Conservation (phyloP, 2,888 invertebrate species). For the Sceliomorpha sp. region DNA sequence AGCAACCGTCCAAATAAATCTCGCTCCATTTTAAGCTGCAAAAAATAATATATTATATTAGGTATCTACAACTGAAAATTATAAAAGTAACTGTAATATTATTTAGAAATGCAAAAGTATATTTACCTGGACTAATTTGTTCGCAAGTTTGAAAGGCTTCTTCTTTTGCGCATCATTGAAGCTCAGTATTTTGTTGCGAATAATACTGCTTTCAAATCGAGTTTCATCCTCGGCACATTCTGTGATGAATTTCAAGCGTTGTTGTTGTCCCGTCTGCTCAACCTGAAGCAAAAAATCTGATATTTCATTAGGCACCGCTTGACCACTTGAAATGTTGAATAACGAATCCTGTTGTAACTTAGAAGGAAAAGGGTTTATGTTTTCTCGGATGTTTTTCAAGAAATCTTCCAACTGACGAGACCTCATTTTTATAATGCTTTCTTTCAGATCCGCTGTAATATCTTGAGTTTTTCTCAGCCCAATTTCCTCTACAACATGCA, state of each 20-base stretch:
- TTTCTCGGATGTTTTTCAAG: conserved; percentile 29
- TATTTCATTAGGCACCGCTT: conserved; percentile 18
- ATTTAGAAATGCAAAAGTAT: neutral
- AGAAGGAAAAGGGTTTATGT: conserved; percentile 56
- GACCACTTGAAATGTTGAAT: conserved; percentile 29
- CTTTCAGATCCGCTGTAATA: conserved; percentile 59
- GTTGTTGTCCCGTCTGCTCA: conserved; percentile 32
- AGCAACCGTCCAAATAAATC: conserved; percentile 47
- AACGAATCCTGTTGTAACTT: conserved; percentile 30
- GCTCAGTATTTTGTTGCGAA: conserved; percentile 15
- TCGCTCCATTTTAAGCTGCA: conserved; percentile 16
- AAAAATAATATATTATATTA: neutral
- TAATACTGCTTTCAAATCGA: conserved; percentile 21
- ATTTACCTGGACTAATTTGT: conserved; percentile 30
- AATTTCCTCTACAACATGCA: conserved; percentile 53
- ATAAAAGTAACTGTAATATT: too few species aligned
- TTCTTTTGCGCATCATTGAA: conserved; percentile 21
- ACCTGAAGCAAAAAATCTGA: conserved; percentile 49
- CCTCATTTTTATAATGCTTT: conserved; percentile 52
- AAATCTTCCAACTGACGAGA: conserved; percentile 12
- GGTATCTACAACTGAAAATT: too few species aligned
- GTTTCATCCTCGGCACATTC: conserved; percentile 27
- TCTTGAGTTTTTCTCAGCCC: conserved; percentile 59
- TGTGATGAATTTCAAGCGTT: conserved; percentile 21
- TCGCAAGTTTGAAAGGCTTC: conserved; percentile 8